Evolutionary conservation across 1,140 invertebrate genomes (phyloP), one percentile per base, ranked within the genome.

Genomic region (Trissolcus basalis): DNA sequence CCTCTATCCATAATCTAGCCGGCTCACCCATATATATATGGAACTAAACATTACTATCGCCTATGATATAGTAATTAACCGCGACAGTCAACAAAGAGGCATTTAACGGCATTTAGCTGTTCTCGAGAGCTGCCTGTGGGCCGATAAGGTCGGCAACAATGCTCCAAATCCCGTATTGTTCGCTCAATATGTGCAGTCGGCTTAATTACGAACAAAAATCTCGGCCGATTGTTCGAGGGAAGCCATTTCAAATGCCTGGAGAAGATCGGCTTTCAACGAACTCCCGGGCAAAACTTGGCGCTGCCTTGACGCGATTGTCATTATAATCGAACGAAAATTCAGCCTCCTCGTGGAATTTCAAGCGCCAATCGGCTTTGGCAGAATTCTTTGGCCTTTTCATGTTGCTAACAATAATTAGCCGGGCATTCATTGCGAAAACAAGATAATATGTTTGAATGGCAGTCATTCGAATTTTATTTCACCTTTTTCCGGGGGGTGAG

Each of bases 111-210:
- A 77, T 84, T 85, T 85, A 83, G 80, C 77, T 49, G 71, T 61
- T 59, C 64, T 60, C 48, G 67, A 35, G 53, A 72, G 78, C 79
- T 79, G 80, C 77, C 74, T 56, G 71, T 49, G 72, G 71, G 64
- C 77, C 81, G 84, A 85, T 85, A 85, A 85, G 81, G 82, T 83
- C 71, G 73, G 77, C 68, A 85, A 85, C 84, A 85, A 85, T 85
- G 81, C 82, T 76, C 78, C 70, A 84, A 85, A 84, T 84, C 82
- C 82, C 70, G 80, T 80, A 85, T 85, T 85, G 82, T 85, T 80
- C 79, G 60, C 61, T 80, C 81, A 80, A 81, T 83, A 81, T 72
- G 73, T 59, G 74, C 69, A 79, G 69, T 61, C 71, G 75, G 80
- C 81, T 83, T 82, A 84, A 84, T 84, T 84, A 82, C 78, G 75